These are phyloP conservation scores for Druceiella hillmani DNA, from an alignment of 2,888 invertebrate species.

Conservation along the genomic window DNA sequence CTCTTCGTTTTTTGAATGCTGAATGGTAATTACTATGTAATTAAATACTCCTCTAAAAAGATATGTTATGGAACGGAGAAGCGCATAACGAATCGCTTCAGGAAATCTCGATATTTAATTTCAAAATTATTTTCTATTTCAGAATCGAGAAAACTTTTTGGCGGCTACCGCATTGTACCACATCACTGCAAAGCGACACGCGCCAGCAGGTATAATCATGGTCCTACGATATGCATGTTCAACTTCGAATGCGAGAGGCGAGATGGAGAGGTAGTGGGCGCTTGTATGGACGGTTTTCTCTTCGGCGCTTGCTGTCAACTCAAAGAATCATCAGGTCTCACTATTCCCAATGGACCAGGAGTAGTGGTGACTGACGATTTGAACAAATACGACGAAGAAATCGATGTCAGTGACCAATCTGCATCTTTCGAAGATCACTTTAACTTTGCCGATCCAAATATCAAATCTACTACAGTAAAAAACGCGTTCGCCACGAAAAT, in stretches of 20 bases:
- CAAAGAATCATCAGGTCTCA: no score
- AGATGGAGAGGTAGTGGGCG: constrained; percentile 78
- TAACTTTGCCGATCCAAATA: no score
- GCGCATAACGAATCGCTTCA: no score
- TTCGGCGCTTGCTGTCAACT: constrained; percentile 88
- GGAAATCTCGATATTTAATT: no score
- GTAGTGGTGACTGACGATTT: constrained; percentile 46
- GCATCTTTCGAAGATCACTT: constrained; percentile 42
- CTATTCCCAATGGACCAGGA: constrained; percentile 46
- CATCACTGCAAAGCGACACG: constrained; percentile 70
- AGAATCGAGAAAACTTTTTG: constrained; percentile 67
- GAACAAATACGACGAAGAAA: constrained; percentile 41
- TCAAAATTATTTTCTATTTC: constrained; percentile 29
- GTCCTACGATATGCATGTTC: constrained; percentile 87
- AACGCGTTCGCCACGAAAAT: constrained; percentile 37
- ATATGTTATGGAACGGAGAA: no score
- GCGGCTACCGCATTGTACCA: constrained; percentile 82
- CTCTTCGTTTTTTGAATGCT: no score
- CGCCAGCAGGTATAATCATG: constrained; percentile 56
- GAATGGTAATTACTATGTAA: no score
- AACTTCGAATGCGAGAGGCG: constrained; percentile 81
- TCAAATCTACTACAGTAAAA: no score
- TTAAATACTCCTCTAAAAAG: no score
- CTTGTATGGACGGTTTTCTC: constrained; percentile 90
- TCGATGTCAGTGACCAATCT: constrained; percentile 39